Base-by-base conservation (phyloP, 2,888 invertebrate species). In the Peribatodes rhomboidaria region DNA sequence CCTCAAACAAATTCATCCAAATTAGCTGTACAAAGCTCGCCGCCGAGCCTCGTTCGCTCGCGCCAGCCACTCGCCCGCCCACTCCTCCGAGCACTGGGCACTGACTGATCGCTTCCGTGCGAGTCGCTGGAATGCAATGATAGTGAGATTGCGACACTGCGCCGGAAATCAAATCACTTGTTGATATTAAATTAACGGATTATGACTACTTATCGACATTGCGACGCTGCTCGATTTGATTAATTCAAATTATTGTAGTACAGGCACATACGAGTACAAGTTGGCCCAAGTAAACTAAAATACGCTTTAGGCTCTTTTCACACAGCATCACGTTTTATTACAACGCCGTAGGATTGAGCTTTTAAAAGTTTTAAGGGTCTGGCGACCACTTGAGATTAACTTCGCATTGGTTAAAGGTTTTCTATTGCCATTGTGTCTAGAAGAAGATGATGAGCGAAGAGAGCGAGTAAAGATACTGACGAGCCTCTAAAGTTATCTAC, bases 21-120 rank as follows among this genome's bases (percentile, higher is more conserved):
- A 55, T 55, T 35, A 55, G 55, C 18, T 20, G 18, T n/a, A 33
- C 33, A 49, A 64, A 59, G 54, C 31, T 9, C 10, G 16, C 52
- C 53, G 53, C 42, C 14, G 33, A 33, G 65, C 65, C 31, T 20
- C 66, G 33, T 65, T 67, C 52, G 65, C 37, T n/a, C 59, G 65
- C 14, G 52, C 68, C 35, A 64, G 67, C 69, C 22, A 69, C 74
- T 69, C 67, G 68, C 53, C 65, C 69, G 61, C 69, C 69, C 69
- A 69, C 71, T 69, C 65, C 61, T 67, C 37, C 49, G 66, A 66
- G 56, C 69, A 68, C 69, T 70, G 27, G n/a, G n/a, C n/a, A n/a
- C 27, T 75, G 75, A 75, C 65, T 67, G 74, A 75, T 75, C 71
- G 69, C 75, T 75, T 75, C 74, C 75, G 70, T 69, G 61, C 71